phyloP scores from a whole-genome alignment of 2,113 vertebrate species.

The Ivindomyrus marchei region DNA sequence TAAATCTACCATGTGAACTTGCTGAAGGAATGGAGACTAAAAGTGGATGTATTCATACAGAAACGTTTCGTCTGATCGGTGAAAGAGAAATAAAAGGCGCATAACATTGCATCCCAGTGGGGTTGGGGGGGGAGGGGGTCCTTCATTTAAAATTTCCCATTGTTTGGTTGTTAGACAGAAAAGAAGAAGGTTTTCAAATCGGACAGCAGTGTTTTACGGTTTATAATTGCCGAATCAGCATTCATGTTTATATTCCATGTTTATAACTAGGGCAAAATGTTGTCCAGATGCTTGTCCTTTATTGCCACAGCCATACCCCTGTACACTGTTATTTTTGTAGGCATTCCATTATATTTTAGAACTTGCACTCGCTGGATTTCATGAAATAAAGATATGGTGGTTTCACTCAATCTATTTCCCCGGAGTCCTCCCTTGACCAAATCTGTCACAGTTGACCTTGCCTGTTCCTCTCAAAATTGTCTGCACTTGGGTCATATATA shows the following conservation, averaged over 20 bases:
- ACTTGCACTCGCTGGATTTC: background rate
- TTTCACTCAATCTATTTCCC: slow-evolving; percentile 5
- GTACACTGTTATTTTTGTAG: background rate
- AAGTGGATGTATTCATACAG: background rate
- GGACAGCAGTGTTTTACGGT: background rate
- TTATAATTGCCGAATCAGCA: background rate
- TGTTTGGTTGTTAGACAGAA: background rate
- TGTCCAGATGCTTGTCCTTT: background rate
- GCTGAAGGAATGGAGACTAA: background rate
- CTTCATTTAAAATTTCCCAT: background rate
- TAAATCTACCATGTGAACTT: background rate
- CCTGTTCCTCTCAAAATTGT: background rate
- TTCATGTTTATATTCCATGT: background rate
- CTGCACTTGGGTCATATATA: background rate
- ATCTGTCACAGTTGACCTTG: slow-evolving; percentile 8
- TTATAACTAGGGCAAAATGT: background rate
- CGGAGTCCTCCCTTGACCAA: background rate
- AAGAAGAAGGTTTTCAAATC: background rate
- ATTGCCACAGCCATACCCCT: background rate
- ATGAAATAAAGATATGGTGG: background rate
- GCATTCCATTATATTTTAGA: background rate
- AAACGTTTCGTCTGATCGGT: background rate
- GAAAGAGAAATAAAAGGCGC: background rate
- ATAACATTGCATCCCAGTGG: background rate
- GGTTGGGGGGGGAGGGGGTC: background rate